Conservation (phyloP, 2,113 vertebrate genomes). For the Atlantisia rogersi region DNA sequence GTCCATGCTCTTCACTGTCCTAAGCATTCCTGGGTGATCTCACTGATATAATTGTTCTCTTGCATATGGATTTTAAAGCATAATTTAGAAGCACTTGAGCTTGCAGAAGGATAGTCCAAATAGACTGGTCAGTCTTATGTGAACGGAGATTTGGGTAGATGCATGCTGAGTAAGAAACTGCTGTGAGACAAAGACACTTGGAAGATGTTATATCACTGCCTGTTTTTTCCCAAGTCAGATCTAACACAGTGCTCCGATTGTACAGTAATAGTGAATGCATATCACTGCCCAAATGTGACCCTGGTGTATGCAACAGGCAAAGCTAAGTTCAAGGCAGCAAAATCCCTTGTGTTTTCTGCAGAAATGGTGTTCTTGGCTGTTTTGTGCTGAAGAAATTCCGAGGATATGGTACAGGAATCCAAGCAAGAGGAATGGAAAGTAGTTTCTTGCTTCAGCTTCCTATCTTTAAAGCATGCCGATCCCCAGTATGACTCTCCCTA, state of each 20-base stretch:
- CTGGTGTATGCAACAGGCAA: not conserved
- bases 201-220: not conserved
- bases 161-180: not conserved
- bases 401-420: not conserved
- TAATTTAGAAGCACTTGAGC: not conserved
- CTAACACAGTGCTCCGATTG: not conserved
- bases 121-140: not conserved
- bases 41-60: not conserved
- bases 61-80: not conserved
- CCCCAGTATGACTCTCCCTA: slow-evolving; percentile 21
- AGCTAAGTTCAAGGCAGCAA: not conserved
- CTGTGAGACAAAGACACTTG: not conserved
- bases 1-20: not conserved
- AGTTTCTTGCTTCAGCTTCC: not conserved
- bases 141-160: not conserved
- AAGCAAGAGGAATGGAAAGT: not conserved
- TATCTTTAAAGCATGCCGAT: not conserved
- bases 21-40: not conserved
- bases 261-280: not conserved
- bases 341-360: not conserved
- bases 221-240: not conserved
- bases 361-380: not conserved
- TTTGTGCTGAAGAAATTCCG: not conserved
- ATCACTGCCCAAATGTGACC: not conserved
- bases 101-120: not conserved